A percentile compares a stretch with the other conserved stretches of the same genome.
Conservation (phyloP, 2,888 invertebrate species). For the Heliconius cydno region DNA sequence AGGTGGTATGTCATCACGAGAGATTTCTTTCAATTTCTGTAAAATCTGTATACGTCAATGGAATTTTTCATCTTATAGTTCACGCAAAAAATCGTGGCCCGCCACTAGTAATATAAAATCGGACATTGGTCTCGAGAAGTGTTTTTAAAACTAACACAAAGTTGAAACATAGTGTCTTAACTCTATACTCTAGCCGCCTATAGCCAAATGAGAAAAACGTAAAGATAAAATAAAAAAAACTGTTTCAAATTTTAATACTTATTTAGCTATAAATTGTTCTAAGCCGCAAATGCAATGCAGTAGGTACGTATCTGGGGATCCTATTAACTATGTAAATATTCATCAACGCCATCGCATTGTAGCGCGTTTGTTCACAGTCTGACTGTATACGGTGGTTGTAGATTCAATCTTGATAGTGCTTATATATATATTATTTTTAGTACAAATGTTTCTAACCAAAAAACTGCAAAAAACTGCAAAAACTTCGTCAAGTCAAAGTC, state of each 20-base stretch:
- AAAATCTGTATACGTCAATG: too few relatives aligned
- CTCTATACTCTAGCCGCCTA: neutral
- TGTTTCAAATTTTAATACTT: neutral
- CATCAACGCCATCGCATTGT: neutral
- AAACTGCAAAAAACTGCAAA: too few relatives aligned
- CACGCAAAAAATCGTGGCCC: too few relatives aligned
- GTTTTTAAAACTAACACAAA: neutral
- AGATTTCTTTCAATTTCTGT: too few relatives aligned
- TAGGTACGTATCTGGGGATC: neutral
- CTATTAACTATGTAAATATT: conserved; percentile 4
- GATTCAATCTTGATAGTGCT: neutral
- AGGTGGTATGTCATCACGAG: too few relatives aligned
- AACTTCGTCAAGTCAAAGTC: neutral
- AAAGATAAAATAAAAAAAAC: neutral
- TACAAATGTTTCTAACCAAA: too few relatives aligned
- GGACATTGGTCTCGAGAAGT: neutral
- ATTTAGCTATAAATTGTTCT: conserved; percentile 7
- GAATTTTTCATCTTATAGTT: too few relatives aligned
- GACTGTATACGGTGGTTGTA: neutral
- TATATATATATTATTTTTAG: neutral
- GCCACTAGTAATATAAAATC: too few relatives aligned
- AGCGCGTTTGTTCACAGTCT: neutral
- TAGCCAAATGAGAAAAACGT: neutral
- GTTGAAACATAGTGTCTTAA: neutral
- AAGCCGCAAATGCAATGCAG: conserved; percentile 2